These are phyloP conservation scores for Mythimna loreyi DNA, from an alignment of 2,888 invertebrate genomes.

Conservation along the genomic window DNA sequence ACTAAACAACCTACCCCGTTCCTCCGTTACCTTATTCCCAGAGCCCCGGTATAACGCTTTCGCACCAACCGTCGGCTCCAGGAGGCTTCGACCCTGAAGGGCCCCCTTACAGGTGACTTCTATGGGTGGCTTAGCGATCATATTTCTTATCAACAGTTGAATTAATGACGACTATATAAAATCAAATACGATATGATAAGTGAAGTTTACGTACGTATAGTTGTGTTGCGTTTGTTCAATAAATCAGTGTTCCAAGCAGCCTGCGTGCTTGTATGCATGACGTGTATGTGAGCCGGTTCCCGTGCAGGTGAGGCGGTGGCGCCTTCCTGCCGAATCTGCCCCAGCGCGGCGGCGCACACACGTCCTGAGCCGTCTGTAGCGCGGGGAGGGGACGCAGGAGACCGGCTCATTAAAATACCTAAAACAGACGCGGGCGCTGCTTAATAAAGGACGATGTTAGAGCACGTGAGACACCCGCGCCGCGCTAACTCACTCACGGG, in stretches of 20 bases:
- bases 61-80: too few relatives aligned
- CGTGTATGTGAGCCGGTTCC: slow-evolving; percentile 46
- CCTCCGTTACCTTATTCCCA: too few relatives aligned
- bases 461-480: slow-evolving; percentile 79
- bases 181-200: slow-evolving; percentile 5
- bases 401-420: slow-evolving; percentile 86
- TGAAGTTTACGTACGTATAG: too few relatives aligned
- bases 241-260: not conserved
- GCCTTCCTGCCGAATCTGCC: slow-evolving; percentile 72
- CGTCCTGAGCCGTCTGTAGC: slow-evolving; percentile 60
- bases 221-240: not conserved
- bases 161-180: not conserved
- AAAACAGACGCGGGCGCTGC: slow-evolving; percentile 73
- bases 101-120: too few relatives aligned
- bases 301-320: slow-evolving; percentile 63
- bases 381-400: slow-evolving; percentile 40
- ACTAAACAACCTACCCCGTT: too few relatives aligned
- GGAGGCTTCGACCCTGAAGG: too few relatives aligned
- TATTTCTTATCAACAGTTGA: too few relatives aligned
- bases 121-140: too few relatives aligned
- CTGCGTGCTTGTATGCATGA: slow-evolving; percentile 6
- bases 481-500: slow-evolving; percentile 77
- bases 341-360: slow-evolving; percentile 59
- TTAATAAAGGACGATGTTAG: slow-evolving; percentile 71
- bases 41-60: too few relatives aligned